These are phyloP conservation scores for Elgaria multicarinata DNA, from an alignment of 2,113 vertebrate genomes.

Conservation along the genomic window DNA sequence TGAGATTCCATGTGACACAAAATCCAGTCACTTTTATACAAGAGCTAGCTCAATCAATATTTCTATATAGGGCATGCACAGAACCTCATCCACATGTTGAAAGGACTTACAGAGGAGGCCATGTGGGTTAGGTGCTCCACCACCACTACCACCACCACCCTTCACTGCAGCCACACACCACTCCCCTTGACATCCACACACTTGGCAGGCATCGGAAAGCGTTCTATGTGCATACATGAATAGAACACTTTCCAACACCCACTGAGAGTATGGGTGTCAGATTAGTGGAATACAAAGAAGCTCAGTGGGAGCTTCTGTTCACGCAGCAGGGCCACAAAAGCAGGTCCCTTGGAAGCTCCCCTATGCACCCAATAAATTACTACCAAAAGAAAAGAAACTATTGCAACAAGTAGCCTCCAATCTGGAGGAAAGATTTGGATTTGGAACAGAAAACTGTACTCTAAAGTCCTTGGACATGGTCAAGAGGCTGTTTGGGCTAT, in stretches of 20 bases:
- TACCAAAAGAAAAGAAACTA: no score
- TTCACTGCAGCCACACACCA: not conserved
- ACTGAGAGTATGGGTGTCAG: not conserved
- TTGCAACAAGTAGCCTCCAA: not conserved
- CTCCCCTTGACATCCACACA: not conserved
- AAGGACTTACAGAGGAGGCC: not conserved
- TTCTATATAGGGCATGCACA: not conserved
- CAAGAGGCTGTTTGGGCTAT: not conserved
- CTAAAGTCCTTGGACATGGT: not conserved
- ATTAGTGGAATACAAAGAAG: not conserved
- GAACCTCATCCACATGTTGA: not conserved
- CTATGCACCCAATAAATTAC: not conserved
- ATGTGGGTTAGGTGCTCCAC: not conserved
- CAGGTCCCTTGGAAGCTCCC: no score
- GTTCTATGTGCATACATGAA: not conserved
- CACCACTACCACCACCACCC: not conserved
- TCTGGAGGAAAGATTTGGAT: not conserved
- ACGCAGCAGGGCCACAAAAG: not conserved
- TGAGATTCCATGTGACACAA: not conserved
- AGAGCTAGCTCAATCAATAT: not conserved
- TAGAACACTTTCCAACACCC: not conserved
- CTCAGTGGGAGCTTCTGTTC: not conserved
- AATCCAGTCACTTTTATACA: not conserved
- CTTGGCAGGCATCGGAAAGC: not conserved
- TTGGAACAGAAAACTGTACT: not conserved